A percentile compares a stretch with the other conserved stretches of the same genome.
These are phyloP conservation scores for Myotis planiceps DNA, from an alignment of 2,797 vertebrate genomes.

Conservation along the genomic window DNA sequence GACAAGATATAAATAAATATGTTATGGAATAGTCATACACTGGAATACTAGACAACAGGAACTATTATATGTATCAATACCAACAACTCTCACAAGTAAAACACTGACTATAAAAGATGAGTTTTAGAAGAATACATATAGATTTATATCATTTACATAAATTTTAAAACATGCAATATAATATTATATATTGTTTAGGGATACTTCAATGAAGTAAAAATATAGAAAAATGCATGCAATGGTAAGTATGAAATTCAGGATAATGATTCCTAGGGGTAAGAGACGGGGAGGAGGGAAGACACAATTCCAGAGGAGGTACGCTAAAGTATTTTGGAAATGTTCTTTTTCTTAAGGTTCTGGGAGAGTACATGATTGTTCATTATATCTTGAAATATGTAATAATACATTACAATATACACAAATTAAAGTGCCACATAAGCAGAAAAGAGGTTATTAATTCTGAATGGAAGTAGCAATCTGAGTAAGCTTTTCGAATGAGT, in stretches of 20 bases:
- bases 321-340: not conserved
- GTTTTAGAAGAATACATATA: not conserved
- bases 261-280: not conserved
- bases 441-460: constrained; percentile 34
- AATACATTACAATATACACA: constrained; percentile 23
- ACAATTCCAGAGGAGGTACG: not conserved
- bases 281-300: no score
- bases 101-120: not conserved
- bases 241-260: not conserved
- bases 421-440: constrained; percentile 4
- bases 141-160: not conserved
- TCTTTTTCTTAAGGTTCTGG: constrained; percentile 19
- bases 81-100: not conserved
- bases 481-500: not conserved
- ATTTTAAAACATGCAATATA: constrained; percentile 15
- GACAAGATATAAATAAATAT: not conserved
- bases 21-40: not conserved
- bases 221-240: not conserved
- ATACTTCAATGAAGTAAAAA: constrained; percentile 16
- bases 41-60: not conserved
- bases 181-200: not conserved
- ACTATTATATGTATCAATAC: not conserved
- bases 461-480: constrained; percentile 3
- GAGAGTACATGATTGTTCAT: not conserved
- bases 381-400: constrained; percentile 39